Evolutionary conservation across 2,113 vertebrate species (phyloP), one percentile per base, ranked within the genome.

Genomic region (Larimichthys crocea): DNA sequence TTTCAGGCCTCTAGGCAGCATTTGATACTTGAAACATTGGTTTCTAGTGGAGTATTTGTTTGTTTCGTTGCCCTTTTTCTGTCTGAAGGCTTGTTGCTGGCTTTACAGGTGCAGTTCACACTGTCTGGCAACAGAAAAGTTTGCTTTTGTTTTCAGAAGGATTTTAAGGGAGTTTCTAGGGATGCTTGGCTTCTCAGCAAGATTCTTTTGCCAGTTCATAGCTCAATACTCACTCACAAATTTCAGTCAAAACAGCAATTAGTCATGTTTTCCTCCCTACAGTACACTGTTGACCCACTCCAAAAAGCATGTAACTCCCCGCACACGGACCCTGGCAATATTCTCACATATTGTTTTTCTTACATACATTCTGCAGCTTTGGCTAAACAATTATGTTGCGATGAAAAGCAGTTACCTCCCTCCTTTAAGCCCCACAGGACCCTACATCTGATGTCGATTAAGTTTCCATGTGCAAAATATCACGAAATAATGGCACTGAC

Each of bases 211-310:
- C 82, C 71, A 72, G 69, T 19, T 22, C 22, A 0, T 5, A 82
- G 63, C 55, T 79, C 46, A 17, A 67, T 71, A 60, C 19, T 52
- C 69, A 24, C 55, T 84, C 2, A 4, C 52, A 62, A 69, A 72
- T 81, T 80, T 80, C 63, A 71, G 81, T 85, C 85, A 89, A 90
- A 92, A 83, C 89, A 89, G 76, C 66, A 76, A 74, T 89, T 77
- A 83, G 49, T 26, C 5, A 31, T 67, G 48, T 79, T 88, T 88
- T 73, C 70, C 75, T 89, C 79, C 76, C 79, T 64, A 17, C 3
- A 10, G 48, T 42, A 16, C 49, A 8, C 52, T 66, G 79, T 52
- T 80, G 82, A 89, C 80, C 80, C 65, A 19, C 63, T 66, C 46
- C 1, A 16, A 69, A 77, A 83, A 79, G 59, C 74, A 80, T 76